These are phyloP conservation scores for Dendrocopos noguchii DNA, from an alignment of 2,113 vertebrate genomes.

Conservation along the genomic window DNA sequence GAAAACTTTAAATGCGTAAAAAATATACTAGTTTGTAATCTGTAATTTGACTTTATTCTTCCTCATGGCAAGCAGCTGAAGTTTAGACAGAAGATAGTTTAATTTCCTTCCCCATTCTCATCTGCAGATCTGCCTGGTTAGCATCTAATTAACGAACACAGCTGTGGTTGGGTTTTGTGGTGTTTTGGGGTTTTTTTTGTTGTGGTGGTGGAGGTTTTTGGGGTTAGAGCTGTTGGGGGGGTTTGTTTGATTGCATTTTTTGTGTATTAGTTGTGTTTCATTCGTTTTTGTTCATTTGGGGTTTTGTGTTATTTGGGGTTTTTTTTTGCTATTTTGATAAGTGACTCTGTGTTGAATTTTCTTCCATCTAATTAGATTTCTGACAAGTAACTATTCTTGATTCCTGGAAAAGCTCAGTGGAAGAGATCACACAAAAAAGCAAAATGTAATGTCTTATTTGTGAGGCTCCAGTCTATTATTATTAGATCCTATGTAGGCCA, in stretches of 20 bases:
- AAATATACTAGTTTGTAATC: neutral
- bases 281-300: neutral
- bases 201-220: neutral
- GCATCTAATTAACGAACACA: neutral
- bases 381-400: neutral
- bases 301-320: neutral
- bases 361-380: neutral
- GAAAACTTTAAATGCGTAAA: neutral
- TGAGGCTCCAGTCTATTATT: neutral
- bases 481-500: neutral
- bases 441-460: neutral
- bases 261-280: neutral
- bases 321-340: neutral
- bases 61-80: neutral
- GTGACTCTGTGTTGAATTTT: neutral
- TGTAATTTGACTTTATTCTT: neutral
- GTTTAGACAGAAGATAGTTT: neutral
- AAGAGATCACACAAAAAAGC: neutral
- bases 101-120: neutral
- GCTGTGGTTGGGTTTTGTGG: neutral
- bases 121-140: neutral
- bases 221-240: no score
- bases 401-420: neutral
- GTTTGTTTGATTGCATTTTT: neutral
- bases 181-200: neutral